Conservation (phyloP, 1,140 invertebrate species). For the Rhagoletis pomonella region DNA sequence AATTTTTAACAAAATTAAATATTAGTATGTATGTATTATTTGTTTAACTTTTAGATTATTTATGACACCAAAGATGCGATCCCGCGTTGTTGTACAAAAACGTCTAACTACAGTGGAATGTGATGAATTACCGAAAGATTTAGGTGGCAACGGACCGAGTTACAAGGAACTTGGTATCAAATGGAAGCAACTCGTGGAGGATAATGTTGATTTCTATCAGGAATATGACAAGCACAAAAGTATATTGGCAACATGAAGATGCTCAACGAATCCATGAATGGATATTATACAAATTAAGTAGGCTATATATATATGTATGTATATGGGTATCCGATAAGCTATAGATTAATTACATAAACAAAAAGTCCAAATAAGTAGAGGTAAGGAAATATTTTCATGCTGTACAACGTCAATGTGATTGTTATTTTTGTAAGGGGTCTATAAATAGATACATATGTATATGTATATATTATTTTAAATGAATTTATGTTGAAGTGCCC, state of each 20-base stretch:
- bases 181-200: conserved; percentile 76
- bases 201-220: conserved; percentile 76
- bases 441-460: no score
- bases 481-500: no score
- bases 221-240: conserved; percentile 77
- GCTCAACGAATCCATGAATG: no score
- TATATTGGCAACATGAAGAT: conserved; percentile 59
- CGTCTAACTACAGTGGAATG: conserved; percentile 73
- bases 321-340: neutral
- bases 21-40: neutral
- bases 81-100: conserved; percentile 76
- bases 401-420: no score
- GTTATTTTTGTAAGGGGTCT: no score
- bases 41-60: conserved; percentile 74
- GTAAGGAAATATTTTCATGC: no score
- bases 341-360: no score
- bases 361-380: no score
- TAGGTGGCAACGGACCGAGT: conserved; percentile 77
- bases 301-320: neutral
- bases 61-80: conserved; percentile 81
- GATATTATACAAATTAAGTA: no score
- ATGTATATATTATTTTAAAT: no score
- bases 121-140: conserved; percentile 77
- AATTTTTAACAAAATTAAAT: no score
- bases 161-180: conserved; percentile 76